These are phyloP conservation scores for Rousettus madagascariensis DNA, from an alignment of 2,797 vertebrate genomes.

Conservation along the genomic window DNA sequence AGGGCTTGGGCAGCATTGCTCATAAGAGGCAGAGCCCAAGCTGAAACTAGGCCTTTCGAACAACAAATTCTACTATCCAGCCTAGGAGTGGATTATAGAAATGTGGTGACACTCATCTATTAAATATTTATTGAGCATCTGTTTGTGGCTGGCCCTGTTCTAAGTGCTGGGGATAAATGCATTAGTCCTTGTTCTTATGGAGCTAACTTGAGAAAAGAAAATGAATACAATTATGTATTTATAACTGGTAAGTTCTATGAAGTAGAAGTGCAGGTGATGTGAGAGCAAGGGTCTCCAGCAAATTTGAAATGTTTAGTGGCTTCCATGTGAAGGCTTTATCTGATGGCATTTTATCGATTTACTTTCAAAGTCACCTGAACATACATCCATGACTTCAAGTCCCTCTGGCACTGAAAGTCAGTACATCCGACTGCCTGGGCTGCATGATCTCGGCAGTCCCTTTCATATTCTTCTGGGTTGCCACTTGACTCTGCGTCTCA, in stretches of 20 bases:
- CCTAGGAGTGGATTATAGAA: background rate
- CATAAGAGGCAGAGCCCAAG: background rate
- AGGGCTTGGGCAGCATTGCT: background rate
- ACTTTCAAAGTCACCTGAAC: background rate
- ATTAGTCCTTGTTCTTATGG: background rate
- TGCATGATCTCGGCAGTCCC: rapidly evolving
- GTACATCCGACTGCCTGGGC: background rate
- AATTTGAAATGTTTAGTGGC: background rate
- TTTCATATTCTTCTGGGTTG: background rate
- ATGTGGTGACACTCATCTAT: background rate
- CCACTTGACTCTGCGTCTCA: background rate
- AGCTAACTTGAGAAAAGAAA: background rate
- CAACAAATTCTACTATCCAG: background rate
- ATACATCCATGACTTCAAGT: background rate
- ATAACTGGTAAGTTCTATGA: background rate
- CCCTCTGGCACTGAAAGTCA: background rate
- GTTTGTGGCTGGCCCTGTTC: background rate
- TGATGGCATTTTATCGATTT: background rate
- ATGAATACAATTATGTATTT: no score
- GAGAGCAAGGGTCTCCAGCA: background rate
- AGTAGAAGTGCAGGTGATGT: background rate
- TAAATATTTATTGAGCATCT: background rate
- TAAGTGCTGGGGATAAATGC: background rate
- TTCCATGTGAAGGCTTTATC: background rate
- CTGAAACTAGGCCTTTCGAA: background rate